phyloP scores from a whole-genome alignment of 2,113 vertebrate species.

The Poeciliopsis turrubarensis region DNA sequence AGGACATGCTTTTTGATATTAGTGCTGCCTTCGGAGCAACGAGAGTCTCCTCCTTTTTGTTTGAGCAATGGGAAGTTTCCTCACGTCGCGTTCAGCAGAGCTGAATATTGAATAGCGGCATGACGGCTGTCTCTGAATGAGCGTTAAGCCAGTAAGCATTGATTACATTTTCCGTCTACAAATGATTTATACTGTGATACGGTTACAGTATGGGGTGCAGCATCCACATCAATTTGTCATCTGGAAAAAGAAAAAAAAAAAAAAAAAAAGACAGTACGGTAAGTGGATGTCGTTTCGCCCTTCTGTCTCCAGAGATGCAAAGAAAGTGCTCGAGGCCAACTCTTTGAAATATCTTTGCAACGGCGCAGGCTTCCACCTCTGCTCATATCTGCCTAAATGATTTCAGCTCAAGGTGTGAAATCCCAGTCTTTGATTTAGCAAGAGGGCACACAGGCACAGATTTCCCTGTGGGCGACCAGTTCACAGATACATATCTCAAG shows the following conservation, averaged over 20 bases:
- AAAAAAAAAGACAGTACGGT: constrained; percentile 31
- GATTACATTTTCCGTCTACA: constrained; percentile 49
- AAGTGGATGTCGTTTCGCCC: constrained; percentile 38
- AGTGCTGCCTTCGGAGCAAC: constrained; percentile 48
- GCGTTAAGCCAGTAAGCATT: constrained; percentile 33
- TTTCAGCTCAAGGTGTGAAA: constrained; percentile 71
- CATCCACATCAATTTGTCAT: constrained; percentile 46
- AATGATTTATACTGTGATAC: constrained; percentile 48
- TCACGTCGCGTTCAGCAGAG: constrained; percentile 57
- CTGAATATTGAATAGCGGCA: constrained; percentile 48
- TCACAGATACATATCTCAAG: constrained; percentile 68
- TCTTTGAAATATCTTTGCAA: constrained; percentile 66
- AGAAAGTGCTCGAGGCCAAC: constrained; percentile 53
- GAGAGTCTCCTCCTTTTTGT: constrained; percentile 60
- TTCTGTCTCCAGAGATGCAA: constrained; percentile 49
- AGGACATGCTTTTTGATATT: constrained; percentile 47
- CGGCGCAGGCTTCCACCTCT: constrained; percentile 50
- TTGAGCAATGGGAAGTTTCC: constrained; percentile 45
- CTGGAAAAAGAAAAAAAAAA: neutral
- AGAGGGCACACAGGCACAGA: constrained; percentile 58
- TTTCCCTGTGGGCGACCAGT: constrained; percentile 64
- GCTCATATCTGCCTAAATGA: constrained; percentile 66
- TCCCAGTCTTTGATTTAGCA: constrained; percentile 71
- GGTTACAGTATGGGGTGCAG: constrained; percentile 35
- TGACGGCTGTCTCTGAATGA: constrained; percentile 30